Conservation (phyloP, 2,113 vertebrate genomes). For the Vombatus ursinus region DNA sequence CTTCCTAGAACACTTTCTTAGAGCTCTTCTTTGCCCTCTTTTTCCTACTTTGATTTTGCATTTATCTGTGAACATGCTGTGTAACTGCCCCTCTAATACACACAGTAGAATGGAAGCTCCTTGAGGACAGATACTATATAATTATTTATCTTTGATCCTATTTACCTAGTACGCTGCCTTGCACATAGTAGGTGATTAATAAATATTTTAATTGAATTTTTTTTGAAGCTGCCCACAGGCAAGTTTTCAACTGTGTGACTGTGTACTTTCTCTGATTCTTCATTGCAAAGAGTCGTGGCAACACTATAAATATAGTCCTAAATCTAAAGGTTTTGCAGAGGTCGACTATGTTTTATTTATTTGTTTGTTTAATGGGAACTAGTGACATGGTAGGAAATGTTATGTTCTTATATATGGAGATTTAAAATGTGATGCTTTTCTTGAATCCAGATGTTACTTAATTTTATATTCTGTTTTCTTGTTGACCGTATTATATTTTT, state of each 20-base stretch:
- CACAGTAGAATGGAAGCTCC: background rate
- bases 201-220: background rate
- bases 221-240: background rate
- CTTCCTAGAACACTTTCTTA: background rate
- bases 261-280: background rate
- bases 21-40: background rate
- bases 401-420: background rate
- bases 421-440: background rate
- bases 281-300: background rate
- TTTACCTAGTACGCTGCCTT: background rate
- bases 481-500: background rate
- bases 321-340: background rate
- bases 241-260: background rate
- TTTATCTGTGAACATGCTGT: background rate
- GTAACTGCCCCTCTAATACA: background rate
- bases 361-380: background rate
- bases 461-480: background rate
- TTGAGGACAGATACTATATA: background rate
- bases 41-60: background rate
- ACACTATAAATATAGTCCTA: background rate
- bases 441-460: background rate
- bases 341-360: background rate
- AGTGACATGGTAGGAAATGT: background rate
- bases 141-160: background rate
- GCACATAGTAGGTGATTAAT: background rate